Conservation (phyloP, 92 coral and sea anemone genomes). For the Bergia puertoricense region DNA sequence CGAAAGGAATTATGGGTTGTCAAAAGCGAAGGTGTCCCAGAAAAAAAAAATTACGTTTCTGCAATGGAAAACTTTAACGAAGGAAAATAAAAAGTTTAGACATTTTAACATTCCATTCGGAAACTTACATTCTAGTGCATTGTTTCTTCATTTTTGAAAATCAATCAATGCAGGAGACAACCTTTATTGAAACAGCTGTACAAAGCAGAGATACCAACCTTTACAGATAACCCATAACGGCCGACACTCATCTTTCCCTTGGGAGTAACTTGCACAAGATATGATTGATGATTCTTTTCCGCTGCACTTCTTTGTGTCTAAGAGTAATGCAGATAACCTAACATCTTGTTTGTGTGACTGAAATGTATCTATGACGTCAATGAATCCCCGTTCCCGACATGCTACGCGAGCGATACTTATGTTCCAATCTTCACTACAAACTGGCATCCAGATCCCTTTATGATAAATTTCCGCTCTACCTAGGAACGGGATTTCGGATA, state of each 20-base stretch:
- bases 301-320: constrained; percentile 21
- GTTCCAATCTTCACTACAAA: constrained; percentile 35
- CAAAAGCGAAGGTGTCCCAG: too few relatives aligned
- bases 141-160: neutral
- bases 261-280: constrained; percentile 22
- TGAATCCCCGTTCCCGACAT: constrained; percentile 33
- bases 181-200: neutral
- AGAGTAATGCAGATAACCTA: neutral
- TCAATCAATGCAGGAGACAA: too few relatives aligned
- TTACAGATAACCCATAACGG: constrained; percentile 29
- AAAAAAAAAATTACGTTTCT: too few relatives aligned
- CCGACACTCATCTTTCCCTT: neutral
- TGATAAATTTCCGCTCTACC: constrained; percentile 27
- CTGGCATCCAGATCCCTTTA: constrained; percentile 30
- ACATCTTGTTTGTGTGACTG: constrained; percentile 1
- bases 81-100: too few relatives aligned
- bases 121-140: too few relatives aligned
- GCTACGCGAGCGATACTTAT: constrained; percentile 8
- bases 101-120: too few relatives aligned
- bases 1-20: too few relatives aligned
- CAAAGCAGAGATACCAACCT: neutral
- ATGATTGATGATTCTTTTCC: constrained; percentile 19
- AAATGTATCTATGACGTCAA: constrained; percentile 25
- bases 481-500: constrained; percentile 12
- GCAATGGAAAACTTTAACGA: too few relatives aligned